phyloP scores from a whole-genome alignment of 2,113 vertebrate genomes.

The Rhynchomys soricoides region DNA sequence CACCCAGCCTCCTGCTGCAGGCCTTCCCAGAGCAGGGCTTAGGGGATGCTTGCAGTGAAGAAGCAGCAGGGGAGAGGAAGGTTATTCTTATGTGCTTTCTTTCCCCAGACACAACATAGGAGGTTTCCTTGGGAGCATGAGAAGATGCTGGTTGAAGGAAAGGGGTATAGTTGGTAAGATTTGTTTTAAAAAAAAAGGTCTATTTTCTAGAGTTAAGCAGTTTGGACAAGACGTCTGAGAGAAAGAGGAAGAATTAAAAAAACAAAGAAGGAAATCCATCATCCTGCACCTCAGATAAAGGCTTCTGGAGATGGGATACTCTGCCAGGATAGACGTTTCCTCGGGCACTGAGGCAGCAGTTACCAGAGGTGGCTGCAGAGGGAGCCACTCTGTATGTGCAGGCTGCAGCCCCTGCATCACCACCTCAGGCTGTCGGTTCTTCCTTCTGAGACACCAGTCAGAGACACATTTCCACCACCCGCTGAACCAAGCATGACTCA shows the following conservation, averaged over 20 bases:
- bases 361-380: background rate
- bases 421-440: background rate
- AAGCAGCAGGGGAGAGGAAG: background rate
- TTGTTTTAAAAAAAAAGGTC: slow-evolving; percentile 71
- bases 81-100: slow-evolving; percentile 16
- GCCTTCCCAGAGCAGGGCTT: background rate
- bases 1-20: background rate
- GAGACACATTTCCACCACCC: fast-evolving
- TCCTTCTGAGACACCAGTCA: background rate
- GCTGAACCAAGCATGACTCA: fast-evolving
- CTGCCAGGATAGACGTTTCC: slow-evolving; percentile 57
- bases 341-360: background rate
- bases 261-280: slow-evolving; percentile 76
- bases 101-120: slow-evolving; percentile 70
- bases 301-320: slow-evolving; percentile 32
- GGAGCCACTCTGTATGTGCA: background rate
- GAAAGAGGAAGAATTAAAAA: slow-evolving; percentile 20
- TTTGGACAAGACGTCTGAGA: slow-evolving; percentile 74
- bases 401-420: fast-evolving
- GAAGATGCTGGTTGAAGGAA: slow-evolving; percentile 48
- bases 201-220: slow-evolving; percentile 68
- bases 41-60: background rate
- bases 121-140: slow-evolving; percentile 71
- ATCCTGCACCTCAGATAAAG: slow-evolving; percentile 79
- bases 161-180: slow-evolving; percentile 50